Evolutionary conservation across 2,113 vertebrate species (phyloP), one percentile per base, ranked within the genome.

Genomic region (Macaca mulatta): DNA sequence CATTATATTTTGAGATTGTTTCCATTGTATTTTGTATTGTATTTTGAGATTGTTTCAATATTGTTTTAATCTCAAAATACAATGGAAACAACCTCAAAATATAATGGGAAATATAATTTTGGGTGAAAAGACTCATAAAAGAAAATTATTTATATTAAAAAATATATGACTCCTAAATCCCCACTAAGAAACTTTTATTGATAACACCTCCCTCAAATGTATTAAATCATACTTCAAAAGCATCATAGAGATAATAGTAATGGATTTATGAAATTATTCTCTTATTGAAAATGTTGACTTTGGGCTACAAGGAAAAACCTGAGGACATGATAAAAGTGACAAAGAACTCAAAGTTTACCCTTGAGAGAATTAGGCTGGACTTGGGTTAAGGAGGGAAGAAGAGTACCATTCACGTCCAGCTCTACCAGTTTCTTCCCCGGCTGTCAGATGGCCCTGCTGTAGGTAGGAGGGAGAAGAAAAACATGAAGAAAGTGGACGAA

Each of bases 61-160:
- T 20, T 55, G 52, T 55, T 55, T 55, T 55, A 20, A 55, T 55
- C 18, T 55, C 52, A 55, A 55, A 55, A 55, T 55, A 55, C 6
- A 55, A 55, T 55, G 52, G 52, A 27, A 30, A 30, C 61, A 64
- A 32, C 6, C 61, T 64, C 61, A 64, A 64, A 30, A 64, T 64
- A 30, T 30, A 12, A n/a, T 91, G 61, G 6, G 69, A 79, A 79
- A n/a, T 85, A 1, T 61, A 70, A 92, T 78, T 75, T 70, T 92
- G 35, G 7, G 14, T 75, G 7, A 79, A 92, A 96, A 91, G 20
- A 57, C 2, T 61, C 90, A 82, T 40, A 57, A 93, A 81, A 40
- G 25, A 87, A 88, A 90, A 38, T 55, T 90, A 78, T 55, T 50
- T 85, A 85, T 52, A 84, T 50, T 48, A 91, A 97, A 78, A 89